Percentiles rank a stretch among this genome's conserved stretches.
Evolutionary conservation across 2,888 invertebrate genomes (phyloP).

Genomic region (Dryobota labecula): DNA sequence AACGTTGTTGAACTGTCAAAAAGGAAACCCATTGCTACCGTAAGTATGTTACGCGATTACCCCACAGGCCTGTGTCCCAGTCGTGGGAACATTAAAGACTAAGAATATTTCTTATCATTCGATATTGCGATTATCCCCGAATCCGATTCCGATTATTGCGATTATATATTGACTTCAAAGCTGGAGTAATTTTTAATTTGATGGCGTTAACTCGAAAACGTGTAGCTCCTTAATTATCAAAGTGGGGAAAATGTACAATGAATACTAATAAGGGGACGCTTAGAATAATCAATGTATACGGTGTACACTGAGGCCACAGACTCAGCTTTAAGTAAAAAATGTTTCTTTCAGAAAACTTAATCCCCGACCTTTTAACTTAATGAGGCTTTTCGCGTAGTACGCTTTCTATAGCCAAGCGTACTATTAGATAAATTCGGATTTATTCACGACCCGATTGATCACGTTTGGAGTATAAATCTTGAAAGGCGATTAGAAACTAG

Average conservation of each 20-base stretch:
- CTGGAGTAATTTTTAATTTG: constrained; percentile 44
- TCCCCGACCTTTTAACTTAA: constrained; percentile 1
- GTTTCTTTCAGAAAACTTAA: constrained; percentile 15
- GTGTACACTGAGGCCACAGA: not conserved
- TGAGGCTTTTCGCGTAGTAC: not conserved
- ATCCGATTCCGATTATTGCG: no score
- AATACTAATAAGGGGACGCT: constrained; percentile 36
- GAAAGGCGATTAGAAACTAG: constrained; percentile 12
- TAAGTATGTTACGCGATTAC: no score
- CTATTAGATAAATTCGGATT: not conserved
- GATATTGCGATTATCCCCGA: not conserved
- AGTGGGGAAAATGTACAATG: constrained; percentile 29
- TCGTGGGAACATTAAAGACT: not conserved
- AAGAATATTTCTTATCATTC: not conserved
- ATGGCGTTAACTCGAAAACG: constrained; percentile 28
- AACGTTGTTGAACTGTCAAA: no score
- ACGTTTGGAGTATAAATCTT: constrained; percentile 10
- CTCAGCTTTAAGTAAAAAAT: not conserved
- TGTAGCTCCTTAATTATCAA: constrained; percentile 40
- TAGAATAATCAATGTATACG: constrained; percentile 45
- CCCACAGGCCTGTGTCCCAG: not conserved
- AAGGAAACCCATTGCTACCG: no score
- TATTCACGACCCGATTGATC: not conserved
- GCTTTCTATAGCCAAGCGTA: not conserved
- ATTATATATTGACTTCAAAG: not conserved